A percentile compares a stretch with the other conserved stretches of the same genome.
Evolutionary conservation across 1,140 invertebrate genomes (phyloP).

Genomic region (Megalopta genalis): DNA sequence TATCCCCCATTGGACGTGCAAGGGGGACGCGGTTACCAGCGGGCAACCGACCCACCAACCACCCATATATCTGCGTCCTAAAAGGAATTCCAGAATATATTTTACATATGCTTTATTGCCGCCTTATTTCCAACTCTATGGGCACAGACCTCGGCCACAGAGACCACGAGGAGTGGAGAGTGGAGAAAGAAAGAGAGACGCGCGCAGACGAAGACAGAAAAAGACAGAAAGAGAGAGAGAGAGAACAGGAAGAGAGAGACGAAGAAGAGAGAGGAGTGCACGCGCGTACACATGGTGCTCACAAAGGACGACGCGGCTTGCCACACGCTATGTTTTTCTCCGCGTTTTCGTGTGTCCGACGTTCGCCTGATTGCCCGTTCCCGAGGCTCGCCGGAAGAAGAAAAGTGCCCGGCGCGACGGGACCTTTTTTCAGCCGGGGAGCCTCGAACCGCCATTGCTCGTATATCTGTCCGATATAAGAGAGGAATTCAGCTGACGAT

Average conservation of each 20-base stretch:
- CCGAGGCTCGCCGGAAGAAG: not conserved
- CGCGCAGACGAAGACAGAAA: not conserved
- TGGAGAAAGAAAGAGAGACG: not conserved
- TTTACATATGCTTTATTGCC: conserved; percentile 81
- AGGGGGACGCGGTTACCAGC: conserved; percentile 68
- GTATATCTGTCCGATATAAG: not conserved
- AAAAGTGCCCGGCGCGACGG: too few species aligned
- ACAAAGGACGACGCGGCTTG: conserved; percentile 34
- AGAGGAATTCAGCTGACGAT: conserved; percentile 1
- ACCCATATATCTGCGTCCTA: conserved; percentile 79
- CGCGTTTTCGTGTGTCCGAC: conserved; percentile 26
- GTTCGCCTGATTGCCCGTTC: conserved; percentile 2
- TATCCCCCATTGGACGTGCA: conserved; percentile 49
- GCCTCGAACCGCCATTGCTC: not conserved
- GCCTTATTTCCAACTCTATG: conserved; percentile 77
- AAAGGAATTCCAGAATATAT: conserved; percentile 81
- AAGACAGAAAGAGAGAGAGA: not conserved
- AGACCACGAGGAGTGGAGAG: conserved; percentile 40
- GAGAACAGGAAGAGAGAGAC: not conserved
- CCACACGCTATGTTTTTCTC: conserved; percentile 25
- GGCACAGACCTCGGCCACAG: conserved; percentile 51
- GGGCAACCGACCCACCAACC: conserved; percentile 72
- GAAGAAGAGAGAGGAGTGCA: conserved; percentile 4
- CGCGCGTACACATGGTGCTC: conserved; percentile 19
- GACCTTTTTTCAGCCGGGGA: not conserved